Conservation (phyloP, 1,140 invertebrate species). For the Leguminivora glycinivorella region DNA sequence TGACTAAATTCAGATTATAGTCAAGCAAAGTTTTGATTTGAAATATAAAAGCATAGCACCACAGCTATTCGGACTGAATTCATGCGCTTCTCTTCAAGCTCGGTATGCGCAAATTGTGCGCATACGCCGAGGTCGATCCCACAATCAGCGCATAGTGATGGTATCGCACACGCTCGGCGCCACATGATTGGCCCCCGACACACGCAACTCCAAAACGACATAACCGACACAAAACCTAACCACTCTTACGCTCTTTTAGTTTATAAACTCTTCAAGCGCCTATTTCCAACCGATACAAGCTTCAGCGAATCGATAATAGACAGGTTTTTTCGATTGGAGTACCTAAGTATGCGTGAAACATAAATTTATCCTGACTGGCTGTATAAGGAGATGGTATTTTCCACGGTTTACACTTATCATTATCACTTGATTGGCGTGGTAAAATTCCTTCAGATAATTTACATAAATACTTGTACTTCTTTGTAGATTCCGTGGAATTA, state of each 20-base stretch:
- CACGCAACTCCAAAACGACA: background rate
- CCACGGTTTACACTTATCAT: background rate
- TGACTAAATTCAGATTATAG: too few relatives aligned
- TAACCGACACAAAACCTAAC: background rate
- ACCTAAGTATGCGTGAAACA: constrained; percentile 1
- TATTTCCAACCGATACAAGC: constrained; percentile 1
- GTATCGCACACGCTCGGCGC: constrained; percentile 9
- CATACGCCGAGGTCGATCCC: constrained; percentile 8
- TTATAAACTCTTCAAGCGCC: background rate
- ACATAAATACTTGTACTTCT: background rate
- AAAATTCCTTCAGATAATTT: background rate
- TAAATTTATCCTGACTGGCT: constrained; percentile 1
- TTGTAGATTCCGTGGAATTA: background rate
- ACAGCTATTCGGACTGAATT: too few relatives aligned
- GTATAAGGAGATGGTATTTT: constrained; percentile 26
- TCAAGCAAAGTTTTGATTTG: too few relatives aligned
- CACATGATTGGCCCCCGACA: background rate
- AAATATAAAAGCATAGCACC: too few relatives aligned
- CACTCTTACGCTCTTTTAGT: background rate
- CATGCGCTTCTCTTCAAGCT: background rate
- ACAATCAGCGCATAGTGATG: constrained; percentile 10
- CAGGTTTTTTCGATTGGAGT: constrained; percentile 12
- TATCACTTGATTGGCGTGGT: background rate
- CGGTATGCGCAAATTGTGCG: background rate
- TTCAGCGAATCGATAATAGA: constrained; percentile 12